These are phyloP conservation scores for Syngnathus floridae DNA, from an alignment of 2,113 vertebrate species.

Conservation along the genomic window DNA sequence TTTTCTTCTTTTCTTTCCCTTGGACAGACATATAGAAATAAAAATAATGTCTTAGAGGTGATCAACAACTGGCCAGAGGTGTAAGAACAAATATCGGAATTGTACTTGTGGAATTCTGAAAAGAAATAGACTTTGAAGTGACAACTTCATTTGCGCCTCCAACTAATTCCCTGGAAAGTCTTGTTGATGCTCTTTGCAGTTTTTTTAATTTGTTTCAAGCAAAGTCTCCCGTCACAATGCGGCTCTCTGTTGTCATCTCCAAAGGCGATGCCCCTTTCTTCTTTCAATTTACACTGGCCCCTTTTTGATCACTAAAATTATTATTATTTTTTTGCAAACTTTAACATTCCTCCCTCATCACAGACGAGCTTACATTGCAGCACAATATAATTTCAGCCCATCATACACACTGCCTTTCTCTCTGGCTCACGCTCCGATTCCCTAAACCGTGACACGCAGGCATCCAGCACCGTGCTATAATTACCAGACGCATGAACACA, in stretches of 20 bases:
- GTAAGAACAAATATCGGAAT: slow-evolving; percentile 41
- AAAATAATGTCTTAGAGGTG: slow-evolving; percentile 56
- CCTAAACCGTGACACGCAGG: slow-evolving; percentile 70
- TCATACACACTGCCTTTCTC: slow-evolving; percentile 32
- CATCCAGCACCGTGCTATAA: slow-evolving; percentile 74
- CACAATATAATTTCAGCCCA: slow-evolving; percentile 17
- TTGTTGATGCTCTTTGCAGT: slow-evolving; percentile 34
- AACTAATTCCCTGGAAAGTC: slow-evolving; percentile 41
- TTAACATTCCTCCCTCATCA: slow-evolving; percentile 3
- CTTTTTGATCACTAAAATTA: slow-evolving; percentile 31
- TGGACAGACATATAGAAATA: slow-evolving; percentile 49
- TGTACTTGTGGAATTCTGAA: slow-evolving; percentile 60
- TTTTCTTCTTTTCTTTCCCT: slow-evolving; percentile 34
- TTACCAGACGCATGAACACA: slow-evolving; percentile 76
- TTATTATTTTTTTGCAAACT: slow-evolving; percentile 12
- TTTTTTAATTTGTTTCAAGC: slow-evolving; percentile 46
- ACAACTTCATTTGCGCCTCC: slow-evolving; percentile 48
- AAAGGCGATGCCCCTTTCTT: slow-evolving; percentile 44
- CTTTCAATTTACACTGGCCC: slow-evolving; percentile 24
- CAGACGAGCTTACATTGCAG: slow-evolving; percentile 7
- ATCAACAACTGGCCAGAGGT: slow-evolving; percentile 49
- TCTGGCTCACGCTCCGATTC: slow-evolving; percentile 48
- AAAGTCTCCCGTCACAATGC: slow-evolving; percentile 42
- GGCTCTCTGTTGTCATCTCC: slow-evolving; percentile 36
- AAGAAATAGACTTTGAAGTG: slow-evolving; percentile 65